phyloP scores from a whole-genome alignment of 1,140 invertebrate genomes.

The Solenopsis fugax region DNA sequence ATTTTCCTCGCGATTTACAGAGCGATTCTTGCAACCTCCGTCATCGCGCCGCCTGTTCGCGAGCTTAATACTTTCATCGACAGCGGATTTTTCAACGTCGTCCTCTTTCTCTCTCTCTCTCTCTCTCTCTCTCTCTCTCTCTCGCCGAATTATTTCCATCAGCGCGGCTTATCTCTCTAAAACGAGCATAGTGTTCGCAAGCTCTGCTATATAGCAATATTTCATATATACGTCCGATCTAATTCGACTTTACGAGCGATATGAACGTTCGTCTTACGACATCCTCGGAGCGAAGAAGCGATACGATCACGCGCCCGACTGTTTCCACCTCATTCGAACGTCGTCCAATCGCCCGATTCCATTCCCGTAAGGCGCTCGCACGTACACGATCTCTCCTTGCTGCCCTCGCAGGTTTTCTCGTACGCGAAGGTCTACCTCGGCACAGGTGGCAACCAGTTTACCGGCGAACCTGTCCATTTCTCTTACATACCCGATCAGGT shows the following conservation, averaged over 20 bases:
- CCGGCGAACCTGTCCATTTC: slow-evolving; percentile 89
- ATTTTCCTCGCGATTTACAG: slow-evolving; percentile 58
- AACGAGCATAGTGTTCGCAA: not conserved
- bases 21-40: slow-evolving; percentile 5
- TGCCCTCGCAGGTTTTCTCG: slow-evolving; percentile 88
- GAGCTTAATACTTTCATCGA: slow-evolving; percentile 27
- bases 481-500: slow-evolving; percentile 93
- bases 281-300: not conserved
- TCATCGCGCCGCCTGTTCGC: slow-evolving; percentile 7
- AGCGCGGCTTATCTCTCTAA: slow-evolving; percentile 13
- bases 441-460: slow-evolving; percentile 89
- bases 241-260: slow-evolving; percentile 11
- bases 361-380: not conserved
- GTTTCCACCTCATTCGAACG: slow-evolving; percentile 22
- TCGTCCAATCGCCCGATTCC: slow-evolving; percentile 14
- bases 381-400: not conserved
- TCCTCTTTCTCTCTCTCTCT: no score
- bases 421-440: slow-evolving; percentile 91
- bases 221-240: not conserved
- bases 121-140: not conserved
- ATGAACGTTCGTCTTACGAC: slow-evolving; percentile 4
- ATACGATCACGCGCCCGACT: slow-evolving; percentile 39
- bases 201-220: not conserved
- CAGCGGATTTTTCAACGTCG: not conserved
- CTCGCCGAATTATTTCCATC: slow-evolving; percentile 31